Evolutionary conservation across 2,888 invertebrate species (phyloP), one percentile per base, ranked within the genome.

Genomic region (Cryptus armator): DNA sequence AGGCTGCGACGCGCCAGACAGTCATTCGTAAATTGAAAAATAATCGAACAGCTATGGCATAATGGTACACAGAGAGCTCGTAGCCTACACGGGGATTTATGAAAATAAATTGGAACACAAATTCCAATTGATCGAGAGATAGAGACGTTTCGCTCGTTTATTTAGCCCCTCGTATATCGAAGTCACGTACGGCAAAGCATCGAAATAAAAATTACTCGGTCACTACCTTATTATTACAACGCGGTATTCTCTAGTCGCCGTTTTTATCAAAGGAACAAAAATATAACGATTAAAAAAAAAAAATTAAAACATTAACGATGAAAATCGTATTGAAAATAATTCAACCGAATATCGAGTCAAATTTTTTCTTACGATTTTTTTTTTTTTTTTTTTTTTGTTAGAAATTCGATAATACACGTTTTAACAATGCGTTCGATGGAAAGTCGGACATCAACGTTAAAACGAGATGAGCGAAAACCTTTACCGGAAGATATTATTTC

Each of bases 1-100:
- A 44, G 37, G 56, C 56, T 9, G 24, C 59, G 7, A 10, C 56
- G 7, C 72, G 72, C 37, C 37, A 59, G 72, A 78, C 82, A 48
- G 51, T 78, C 62, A 83, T 83, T 83, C 68, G 37, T 48, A 72
- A 74, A 83, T 83, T 72, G 72, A 83, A 78, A 83, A 68, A 78
- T 78, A 32, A 53, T 51, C 70, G 53, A 71, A 51, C 64, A 12
- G 14, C 37, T 44, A 24, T 59, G 24, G 24, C 24, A 44, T 46
- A 44, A 59, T 44, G 16, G 4, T 62, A 14, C 64, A 16, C 37
- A 16, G 16, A 16, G 16, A 37, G 37, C 43, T 43, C 19, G 37
- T 14, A 43, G 66, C 66, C 24, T 12, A 19, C 29, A 46, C 53
- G 14, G 62, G 24, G 59, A 82, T 82, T 62, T 72, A 76, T 66